These are phyloP conservation scores for Acronicta alni DNA, from an alignment of 2,888 invertebrate species.

Conservation along the genomic window DNA sequence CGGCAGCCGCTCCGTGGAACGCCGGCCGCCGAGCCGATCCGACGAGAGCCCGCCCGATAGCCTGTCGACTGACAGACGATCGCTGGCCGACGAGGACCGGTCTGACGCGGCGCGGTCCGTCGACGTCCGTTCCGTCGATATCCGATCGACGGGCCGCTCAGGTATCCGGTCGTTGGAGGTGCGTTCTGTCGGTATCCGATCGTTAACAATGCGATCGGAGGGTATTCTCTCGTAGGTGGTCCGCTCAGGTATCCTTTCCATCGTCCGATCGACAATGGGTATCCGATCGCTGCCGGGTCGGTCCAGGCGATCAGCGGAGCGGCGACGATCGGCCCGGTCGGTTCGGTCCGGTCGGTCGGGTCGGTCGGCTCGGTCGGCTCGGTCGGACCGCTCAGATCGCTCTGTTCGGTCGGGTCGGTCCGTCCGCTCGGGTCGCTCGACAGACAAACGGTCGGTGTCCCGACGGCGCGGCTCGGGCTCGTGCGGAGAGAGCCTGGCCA, in stretches of 20 bases:
- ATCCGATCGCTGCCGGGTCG: constrained; percentile 63
- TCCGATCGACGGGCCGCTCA: constrained; percentile 55
- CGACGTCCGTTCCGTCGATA: constrained; percentile 58
- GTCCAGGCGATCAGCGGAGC: constrained; percentile 68
- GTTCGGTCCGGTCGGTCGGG: constrained; percentile 65
- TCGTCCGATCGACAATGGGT: constrained; percentile 57
- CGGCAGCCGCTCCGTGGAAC: constrained; percentile 58
- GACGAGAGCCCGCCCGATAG: constrained; percentile 47
- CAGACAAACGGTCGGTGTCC: constrained; percentile 51
- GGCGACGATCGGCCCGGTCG: constrained; percentile 67
- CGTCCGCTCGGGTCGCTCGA: constrained; percentile 21
- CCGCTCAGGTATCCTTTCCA: constrained; percentile 56
- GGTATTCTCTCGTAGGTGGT: constrained; percentile 54
- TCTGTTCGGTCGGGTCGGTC: constrained; percentile 51
- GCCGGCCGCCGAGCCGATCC: constrained; percentile 56
- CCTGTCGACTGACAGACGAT: constrained; percentile 64
- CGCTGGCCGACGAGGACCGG: constrained; percentile 62
- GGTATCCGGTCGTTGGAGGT: constrained; percentile 56
- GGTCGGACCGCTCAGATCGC: constrained; percentile 3
- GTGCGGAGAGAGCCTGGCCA: constrained; percentile 77
- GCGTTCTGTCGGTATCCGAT: constrained; percentile 56
- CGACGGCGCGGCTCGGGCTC: constrained; percentile 65
- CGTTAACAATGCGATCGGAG: constrained; percentile 45
- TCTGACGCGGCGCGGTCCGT: constrained; percentile 62
- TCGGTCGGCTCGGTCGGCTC: constrained; percentile 53